Percentiles rank a stretch among this genome's conserved stretches.
Evolutionary conservation across 2,888 invertebrate genomes (phyloP).

Genomic region (Onthophagus sagittarius): DNA sequence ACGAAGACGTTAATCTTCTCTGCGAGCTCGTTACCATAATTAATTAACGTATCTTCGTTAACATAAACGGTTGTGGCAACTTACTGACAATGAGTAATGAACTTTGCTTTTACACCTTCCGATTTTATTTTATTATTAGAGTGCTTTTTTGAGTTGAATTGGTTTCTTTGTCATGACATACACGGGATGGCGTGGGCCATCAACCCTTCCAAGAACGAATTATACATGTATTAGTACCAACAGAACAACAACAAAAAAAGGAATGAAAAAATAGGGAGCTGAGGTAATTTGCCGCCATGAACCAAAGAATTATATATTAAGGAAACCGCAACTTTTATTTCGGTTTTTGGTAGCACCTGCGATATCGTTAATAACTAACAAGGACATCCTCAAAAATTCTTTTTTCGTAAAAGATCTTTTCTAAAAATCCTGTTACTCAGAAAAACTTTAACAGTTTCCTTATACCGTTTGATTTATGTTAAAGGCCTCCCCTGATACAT

Average conservation of each 20-base stretch:
- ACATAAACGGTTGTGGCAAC: not conserved
- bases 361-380: slow-evolving; percentile 32
- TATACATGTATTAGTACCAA: slow-evolving; percentile 16
- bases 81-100: not conserved
- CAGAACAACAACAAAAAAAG: slow-evolving; percentile 21
- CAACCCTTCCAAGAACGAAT: slow-evolving; percentile 24
- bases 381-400: not conserved
- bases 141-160: not conserved
- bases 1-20: not conserved
- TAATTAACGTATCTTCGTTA: not conserved
- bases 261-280: not conserved
- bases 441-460: not conserved
- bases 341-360: slow-evolving; percentile 30
- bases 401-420: not conserved
- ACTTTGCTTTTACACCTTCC: not conserved
- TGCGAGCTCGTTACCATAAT: not conserved
- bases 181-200: not conserved
- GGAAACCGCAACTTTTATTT: slow-evolving; percentile 28
- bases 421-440: not conserved
- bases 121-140: not conserved
- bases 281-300: not conserved
- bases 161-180: not conserved
- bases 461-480: not conserved
- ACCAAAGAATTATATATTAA: slow-evolving; percentile 20
- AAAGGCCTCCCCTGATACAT: not conserved